Conservation (phyloP, 2,113 vertebrate species). For the Edolisoma coerulescens region DNA sequence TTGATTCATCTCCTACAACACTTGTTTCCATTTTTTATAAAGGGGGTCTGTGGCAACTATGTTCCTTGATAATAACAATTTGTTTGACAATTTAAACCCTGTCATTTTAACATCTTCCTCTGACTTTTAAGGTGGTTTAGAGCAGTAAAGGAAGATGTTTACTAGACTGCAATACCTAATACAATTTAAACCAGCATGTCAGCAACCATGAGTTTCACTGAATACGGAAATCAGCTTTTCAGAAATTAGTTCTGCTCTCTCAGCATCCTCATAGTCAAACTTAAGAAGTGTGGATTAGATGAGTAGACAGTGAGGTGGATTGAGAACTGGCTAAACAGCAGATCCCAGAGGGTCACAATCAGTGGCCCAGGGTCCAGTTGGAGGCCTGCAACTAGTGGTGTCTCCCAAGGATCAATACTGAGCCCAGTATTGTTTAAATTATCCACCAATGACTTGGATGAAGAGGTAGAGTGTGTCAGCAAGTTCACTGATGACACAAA, state of each 20-base stretch:
- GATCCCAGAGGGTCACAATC: not conserved
- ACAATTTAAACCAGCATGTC: not conserved
- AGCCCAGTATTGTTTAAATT: not conserved
- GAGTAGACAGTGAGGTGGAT: not conserved
- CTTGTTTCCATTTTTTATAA: not conserved
- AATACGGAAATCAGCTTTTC: not conserved
- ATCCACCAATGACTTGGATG: not conserved
- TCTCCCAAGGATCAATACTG: rapidly evolving
- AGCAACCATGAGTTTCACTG: not conserved
- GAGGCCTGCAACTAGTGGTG: not conserved
- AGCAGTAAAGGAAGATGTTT: not conserved
- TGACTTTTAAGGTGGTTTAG: not conserved
- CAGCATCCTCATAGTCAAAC: not conserved
- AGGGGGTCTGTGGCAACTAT: not conserved
- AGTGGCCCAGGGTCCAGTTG: not conserved
- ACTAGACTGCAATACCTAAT: not conserved
- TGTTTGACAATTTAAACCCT: not conserved
- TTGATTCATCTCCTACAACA: not conserved
- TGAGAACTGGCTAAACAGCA: not conserved
- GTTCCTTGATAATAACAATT: not conserved
- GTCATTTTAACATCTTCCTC: not conserved
- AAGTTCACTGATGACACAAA: not conserved
- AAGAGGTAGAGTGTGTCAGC: not conserved
- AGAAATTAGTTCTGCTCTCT: not conserved
- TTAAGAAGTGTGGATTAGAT: not conserved